Conservation (phyloP, 1,140 invertebrate genomes). For the Drosophila saltans region DNA sequence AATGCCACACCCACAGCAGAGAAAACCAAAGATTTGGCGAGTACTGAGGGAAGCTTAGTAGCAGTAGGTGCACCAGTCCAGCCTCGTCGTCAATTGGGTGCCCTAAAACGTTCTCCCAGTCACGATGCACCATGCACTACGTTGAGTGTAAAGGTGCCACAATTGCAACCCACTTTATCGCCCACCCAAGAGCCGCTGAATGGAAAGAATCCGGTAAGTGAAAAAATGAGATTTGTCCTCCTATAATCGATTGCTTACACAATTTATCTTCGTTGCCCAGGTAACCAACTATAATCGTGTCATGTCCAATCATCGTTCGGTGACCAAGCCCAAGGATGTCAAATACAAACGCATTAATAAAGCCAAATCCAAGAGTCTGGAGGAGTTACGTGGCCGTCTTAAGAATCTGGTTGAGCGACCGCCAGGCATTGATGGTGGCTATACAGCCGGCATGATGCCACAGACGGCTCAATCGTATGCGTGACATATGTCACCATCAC, state of each 20-base stretch:
- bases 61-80: slow-evolving; percentile 4
- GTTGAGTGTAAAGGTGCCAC: slow-evolving; percentile 65
- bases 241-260: too few species aligned
- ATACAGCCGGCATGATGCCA: slow-evolving; percentile 68
- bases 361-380: slow-evolving; percentile 93
- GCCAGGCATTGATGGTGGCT: slow-evolving; percentile 52
- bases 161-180: slow-evolving; percentile 48
- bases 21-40: slow-evolving; percentile 64
- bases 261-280: slow-evolving; percentile 82
- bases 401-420: slow-evolving; percentile 92
- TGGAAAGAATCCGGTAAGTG: slow-evolving; percentile 54
- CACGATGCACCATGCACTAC: slow-evolving; percentile 69
- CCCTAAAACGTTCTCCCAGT: slow-evolving; percentile 63
- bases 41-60: slow-evolving; percentile 15
- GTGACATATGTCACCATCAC: slow-evolving; percentile 67
- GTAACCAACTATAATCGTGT: slow-evolving; percentile 93
- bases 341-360: slow-evolving; percentile 96
- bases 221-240: not conserved
- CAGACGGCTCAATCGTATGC: slow-evolving; percentile 81
- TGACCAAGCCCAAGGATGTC: slow-evolving; percentile 95
- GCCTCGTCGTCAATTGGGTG: slow-evolving; percentile 59
- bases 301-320: slow-evolving; percentile 94
- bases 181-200: slow-evolving; percentile 38
- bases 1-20: slow-evolving; percentile 43
- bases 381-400: slow-evolving; percentile 91